Evolutionary conservation across 64 coral and sea anemone genomes (phyloP), one percentile per base, ranked within the genome.

Genomic region (Astreopora myriophthalma): DNA sequence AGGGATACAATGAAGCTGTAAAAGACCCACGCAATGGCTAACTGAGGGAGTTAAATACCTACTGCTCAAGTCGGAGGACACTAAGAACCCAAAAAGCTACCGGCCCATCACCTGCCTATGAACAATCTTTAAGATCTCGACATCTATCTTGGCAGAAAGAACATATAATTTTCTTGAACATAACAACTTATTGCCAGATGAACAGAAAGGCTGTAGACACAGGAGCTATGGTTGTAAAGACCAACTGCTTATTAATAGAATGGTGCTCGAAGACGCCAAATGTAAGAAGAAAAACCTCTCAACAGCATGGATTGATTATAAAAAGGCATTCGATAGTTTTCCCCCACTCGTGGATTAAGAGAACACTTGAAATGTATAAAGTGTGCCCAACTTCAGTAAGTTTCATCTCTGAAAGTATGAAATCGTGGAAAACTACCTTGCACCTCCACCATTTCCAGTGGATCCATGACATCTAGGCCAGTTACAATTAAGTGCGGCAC

Each of bases 271-370:
- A 60, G 77, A 81, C 2, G 48, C 30, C 8, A 81, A 86, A 86
- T 81, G 32, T 19, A 36, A 40, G 35, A 65, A 86, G 19, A 69
- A 86, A 40, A 86, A 86, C 39, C 9, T 86, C 19, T 66, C 60
- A 6, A 86, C 33, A 9, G 62, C 57, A 29, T 86, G 63, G 83
- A 68, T 86, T 1, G 83, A 86, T 58, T 86, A 86, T 29, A 70
- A 40, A 36, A 86, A 86, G 24, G 63, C 34, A n/a, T 69, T 69
- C 17, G 61, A 69, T 29, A 8, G 13, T 20, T 86, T 33, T 86
- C 34, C 63, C 81, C 48, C 81, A 85, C 31, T 48, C 36, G 0
- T 85, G 81, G 60, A 67, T 85, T 48, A 16, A 62, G 55, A 85
- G 35, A 32, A 48, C 36, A 48, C 25, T 86, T 40, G 28, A 83